Conservation (phyloP, 2,888 invertebrate genomes). For the Rotaria macrura region DNA sequence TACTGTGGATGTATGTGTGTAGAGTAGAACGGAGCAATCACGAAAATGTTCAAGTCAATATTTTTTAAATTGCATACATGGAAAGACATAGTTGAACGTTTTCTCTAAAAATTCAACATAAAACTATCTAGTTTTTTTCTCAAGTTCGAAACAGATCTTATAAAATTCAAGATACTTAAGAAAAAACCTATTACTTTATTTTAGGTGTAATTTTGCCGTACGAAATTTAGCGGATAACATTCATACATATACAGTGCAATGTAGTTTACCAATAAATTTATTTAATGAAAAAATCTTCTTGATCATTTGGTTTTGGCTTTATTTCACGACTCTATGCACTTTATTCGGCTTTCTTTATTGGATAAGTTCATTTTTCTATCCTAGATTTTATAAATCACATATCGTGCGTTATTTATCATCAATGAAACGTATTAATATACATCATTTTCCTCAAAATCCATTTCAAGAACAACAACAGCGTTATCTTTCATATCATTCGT, state of each 20-base stretch:
- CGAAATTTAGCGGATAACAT: conserved; percentile 33
- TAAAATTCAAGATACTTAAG: no score
- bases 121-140: no score
- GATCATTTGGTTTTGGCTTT: conserved; percentile 33
- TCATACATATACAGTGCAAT: conserved; percentile 35
- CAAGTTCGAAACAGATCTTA: no score
- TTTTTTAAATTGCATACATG: no score
- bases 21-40: no score
- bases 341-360: conserved; percentile 27
- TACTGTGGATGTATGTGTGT: no score
- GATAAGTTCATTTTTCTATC: conserved; percentile 21
- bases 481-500: not conserved
- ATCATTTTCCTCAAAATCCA: conserved; percentile 2
- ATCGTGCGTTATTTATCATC: not conserved
- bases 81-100: no score
- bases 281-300: conserved; percentile 33
- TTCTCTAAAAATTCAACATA: no score
- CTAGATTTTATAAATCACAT: conserved; percentile 5
- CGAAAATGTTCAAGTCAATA: no score
- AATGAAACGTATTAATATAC: conserved; percentile 14
- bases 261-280: conserved; percentile 36
- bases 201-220: conserved; percentile 36
- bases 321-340: conserved; percentile 21
- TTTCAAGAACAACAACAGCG: not conserved
- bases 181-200: not conserved